Base-by-base conservation (phyloP, 2,797 vertebrate genomes). In the Zalophus californianus region DNA sequence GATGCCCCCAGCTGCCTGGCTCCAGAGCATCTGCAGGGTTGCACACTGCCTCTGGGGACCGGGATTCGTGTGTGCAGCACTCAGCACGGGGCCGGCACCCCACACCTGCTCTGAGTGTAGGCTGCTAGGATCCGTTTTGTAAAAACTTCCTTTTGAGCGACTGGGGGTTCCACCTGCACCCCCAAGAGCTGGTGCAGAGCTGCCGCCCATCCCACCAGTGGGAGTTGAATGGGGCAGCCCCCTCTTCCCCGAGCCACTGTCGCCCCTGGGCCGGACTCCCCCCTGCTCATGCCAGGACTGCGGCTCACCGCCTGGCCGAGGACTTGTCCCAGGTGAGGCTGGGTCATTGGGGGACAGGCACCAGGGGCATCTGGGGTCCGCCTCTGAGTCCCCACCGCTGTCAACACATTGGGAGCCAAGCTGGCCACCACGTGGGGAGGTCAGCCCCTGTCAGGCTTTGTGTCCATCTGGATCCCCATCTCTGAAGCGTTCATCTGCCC, bases 61-160 rank as follows among this genome's bases (percentile, higher is more conserved):
- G 0, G 54, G 58, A 21, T 12, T 11, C 5, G 0, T 11, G 4
- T 62, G 32, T 12, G 8, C 0, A 6, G 32, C 16, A 7, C 38
- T 50, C 7, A 13, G 32, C 58, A 38, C 2, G 3, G 1, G 1
- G 27, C 56, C 38, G 1, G 21, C 23, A 15, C 90, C 21, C 18
- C 3, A 82, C 29, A 52, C 25, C 23, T 18, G 38, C 86, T 15
- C 50, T 14, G 35, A 75, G 50, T 2, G 0, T 20, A 2, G 3
- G n/a, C n/a, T 8, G 52, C 9, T 8, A 27, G 58, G 16, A 29
- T 41, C 54, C 1, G 0, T 35, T 25, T 50, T 44, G 16, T 58
- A 38, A 21, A 54, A 68, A 20, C 38, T 25, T 41, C 79, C 87
- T 68, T 77, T 58, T 27, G 32, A 50, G 29, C 7, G 2, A 10